Evolutionary conservation across 2,113 vertebrate species (phyloP).

Genomic region (Aphyosemion australe): DNA sequence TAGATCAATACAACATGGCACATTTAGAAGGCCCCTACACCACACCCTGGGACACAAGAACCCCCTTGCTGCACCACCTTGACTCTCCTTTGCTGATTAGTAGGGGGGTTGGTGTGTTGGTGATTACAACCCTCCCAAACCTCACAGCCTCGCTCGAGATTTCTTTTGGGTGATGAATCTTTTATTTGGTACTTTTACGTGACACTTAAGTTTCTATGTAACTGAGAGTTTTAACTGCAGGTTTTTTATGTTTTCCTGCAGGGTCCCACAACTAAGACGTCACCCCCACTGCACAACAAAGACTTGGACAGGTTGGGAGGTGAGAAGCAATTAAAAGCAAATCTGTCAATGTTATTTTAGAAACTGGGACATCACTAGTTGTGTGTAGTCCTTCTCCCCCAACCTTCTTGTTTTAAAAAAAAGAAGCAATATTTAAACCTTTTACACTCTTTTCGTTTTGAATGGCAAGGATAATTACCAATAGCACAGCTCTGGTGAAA

Average conservation of each 20-base stretch:
- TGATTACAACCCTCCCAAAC: constrained; percentile 37
- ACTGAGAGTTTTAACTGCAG: constrained; percentile 48
- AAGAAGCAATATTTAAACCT: neutral
- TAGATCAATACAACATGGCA: constrained; percentile 80
- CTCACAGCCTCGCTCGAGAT: constrained; percentile 59
- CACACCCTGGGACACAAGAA: constrained; percentile 61
- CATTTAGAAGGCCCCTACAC: constrained; percentile 69
- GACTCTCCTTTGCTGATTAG: constrained; percentile 44
- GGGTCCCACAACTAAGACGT: constrained; percentile 58
- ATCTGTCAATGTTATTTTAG: constrained; percentile 36
- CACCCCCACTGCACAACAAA: constrained; percentile 55
- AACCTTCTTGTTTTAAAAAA: neutral
- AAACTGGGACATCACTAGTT: constrained; percentile 7
- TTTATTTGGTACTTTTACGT: constrained; percentile 49
- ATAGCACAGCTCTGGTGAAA: neutral
- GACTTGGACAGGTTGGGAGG: constrained; percentile 60
- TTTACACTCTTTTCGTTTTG: neutral
- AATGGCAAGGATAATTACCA: neutral
- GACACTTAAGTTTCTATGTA: constrained; percentile 54
- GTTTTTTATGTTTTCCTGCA: constrained; percentile 56
- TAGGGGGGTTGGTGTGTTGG: constrained; percentile 49
- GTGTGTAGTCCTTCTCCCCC: neutral
- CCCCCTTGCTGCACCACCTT: constrained; percentile 49
- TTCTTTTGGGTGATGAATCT: constrained; percentile 27
- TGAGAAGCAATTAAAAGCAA: constrained; percentile 69